Conservation (phyloP, 2,113 vertebrate genomes). For the Chionis minor region DNA sequence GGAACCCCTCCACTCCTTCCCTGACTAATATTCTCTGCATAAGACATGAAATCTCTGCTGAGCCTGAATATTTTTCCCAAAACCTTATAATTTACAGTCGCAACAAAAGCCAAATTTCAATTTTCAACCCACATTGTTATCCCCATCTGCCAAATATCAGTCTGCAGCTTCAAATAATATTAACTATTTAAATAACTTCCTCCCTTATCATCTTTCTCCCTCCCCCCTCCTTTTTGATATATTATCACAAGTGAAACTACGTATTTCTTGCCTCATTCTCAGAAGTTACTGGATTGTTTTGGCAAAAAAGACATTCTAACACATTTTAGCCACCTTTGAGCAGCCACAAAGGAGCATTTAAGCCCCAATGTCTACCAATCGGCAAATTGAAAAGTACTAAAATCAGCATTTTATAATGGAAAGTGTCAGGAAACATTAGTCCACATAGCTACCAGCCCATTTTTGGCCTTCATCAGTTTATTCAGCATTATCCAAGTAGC, state of each 20-base stretch:
- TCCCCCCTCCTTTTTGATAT: not conserved
- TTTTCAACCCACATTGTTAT: not conserved
- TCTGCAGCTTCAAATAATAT: conserved; percentile 27
- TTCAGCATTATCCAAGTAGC: not conserved
- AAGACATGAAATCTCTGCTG: not conserved
- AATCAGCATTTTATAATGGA: not conserved
- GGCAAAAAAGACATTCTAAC: not conserved
- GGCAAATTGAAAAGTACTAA: not conserved
- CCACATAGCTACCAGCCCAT: not conserved
- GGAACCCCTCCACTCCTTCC: not conserved
- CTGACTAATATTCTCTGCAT: not conserved
- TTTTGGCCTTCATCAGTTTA: not conserved
- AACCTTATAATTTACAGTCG: not conserved
- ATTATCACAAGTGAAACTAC: not conserved
- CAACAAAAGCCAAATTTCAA: not conserved
- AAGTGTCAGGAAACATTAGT: not conserved
- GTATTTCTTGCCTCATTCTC: not conserved
- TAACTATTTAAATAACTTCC: not conserved
- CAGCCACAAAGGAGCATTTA: not conserved
- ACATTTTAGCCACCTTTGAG: not conserved
- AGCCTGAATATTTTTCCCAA: not conserved
- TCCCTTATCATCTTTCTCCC: not conserved
- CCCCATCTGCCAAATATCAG: not conserved
- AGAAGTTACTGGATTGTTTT: not conserved
- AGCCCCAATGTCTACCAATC: not conserved